These are phyloP conservation scores for Myioborus miniatus DNA, from an alignment of 2,797 vertebrate species.

Conservation along the genomic window DNA sequence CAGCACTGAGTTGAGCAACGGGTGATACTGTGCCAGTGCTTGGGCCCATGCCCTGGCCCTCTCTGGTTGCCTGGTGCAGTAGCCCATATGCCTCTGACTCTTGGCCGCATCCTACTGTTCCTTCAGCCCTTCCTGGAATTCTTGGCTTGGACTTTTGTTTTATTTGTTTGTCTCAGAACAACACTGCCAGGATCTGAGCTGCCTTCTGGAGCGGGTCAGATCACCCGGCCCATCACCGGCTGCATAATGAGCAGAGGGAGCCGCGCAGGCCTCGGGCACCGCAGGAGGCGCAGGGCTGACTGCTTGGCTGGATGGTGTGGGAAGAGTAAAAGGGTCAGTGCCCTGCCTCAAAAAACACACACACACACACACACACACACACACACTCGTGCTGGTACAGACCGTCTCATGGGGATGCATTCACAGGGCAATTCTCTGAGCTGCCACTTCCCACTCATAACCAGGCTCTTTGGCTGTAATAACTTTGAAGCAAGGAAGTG, in stretches of 20 bases:
- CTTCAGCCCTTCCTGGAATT: conserved; percentile 25
- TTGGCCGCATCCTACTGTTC: background rate
- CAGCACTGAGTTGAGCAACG: background rate
- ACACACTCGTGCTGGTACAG: background rate
- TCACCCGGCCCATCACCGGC: background rate
- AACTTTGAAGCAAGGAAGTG: background rate
- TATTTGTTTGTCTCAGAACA: conserved; percentile 15
- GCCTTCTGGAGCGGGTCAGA: background rate
- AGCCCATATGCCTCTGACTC: background rate
- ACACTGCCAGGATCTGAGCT: background rate
- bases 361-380: background rate
- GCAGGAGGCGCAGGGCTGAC: accelerated
- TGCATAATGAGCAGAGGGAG: background rate
- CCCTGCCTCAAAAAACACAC: background rate
- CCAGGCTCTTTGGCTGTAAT: background rate
- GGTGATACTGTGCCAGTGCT: background rate
- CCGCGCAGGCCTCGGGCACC: accelerated
- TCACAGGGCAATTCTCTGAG: background rate
- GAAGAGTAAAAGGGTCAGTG: background rate
- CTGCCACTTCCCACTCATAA: background rate
- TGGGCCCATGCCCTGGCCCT: conserved; percentile 3
- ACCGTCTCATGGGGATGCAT: accelerated
- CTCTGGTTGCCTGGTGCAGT: background rate
- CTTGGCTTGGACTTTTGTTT: conserved; percentile 7
- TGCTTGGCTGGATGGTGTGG: background rate